Evolutionary conservation across 2,113 vertebrate genomes (phyloP), one percentile per base, ranked within the genome.

Genomic region (Taurulus bubalis): DNA sequence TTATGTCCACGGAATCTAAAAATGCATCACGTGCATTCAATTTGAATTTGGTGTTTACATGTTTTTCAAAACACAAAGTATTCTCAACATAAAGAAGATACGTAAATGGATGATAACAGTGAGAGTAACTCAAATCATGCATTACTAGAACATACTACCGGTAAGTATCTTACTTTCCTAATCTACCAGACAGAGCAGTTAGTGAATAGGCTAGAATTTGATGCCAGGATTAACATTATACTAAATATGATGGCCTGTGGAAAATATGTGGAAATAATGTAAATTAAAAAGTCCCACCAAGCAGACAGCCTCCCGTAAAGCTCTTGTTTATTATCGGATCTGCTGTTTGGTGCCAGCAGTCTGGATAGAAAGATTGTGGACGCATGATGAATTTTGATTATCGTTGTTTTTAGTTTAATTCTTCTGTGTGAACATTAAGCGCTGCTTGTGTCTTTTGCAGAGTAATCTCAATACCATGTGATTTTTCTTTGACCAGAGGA

Each of bases 401-500:
- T 55, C 8, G 56, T 62, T 42, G 3, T 82, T 56, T 77, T 68
- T 24, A 16, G 3, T 68, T 53, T n/a, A 62, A 67, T 71, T 75
- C 5, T 66, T 26, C 53, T 42, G 7, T 72, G 51, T 2, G 3
- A 34, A 60, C 16, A 53, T 59, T 34, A 74, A 75, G 47, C 11
- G n/a, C 26, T 63, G 40, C 28, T 47, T 28, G 18, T 63, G 42
- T 75, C 36, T 15, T 71, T 36, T 81, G 24, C 20, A 42, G 9
- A 30, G 26, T 42, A 47, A 55, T 38, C 9, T 32, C n/a, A 30
- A 24, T 69, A 36, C 66, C 34, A 53, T 38, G 12, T 56, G 59
- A 55, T 80, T 74, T 73, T 80, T 64, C 16, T 72, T 47, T 79
- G 59, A 83, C 73, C 78, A 53, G 26, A 72, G 60, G 64, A 87